Conservation (phyloP, 2,113 vertebrate genomes). For the Coryphaenoides rupestris region DNA sequence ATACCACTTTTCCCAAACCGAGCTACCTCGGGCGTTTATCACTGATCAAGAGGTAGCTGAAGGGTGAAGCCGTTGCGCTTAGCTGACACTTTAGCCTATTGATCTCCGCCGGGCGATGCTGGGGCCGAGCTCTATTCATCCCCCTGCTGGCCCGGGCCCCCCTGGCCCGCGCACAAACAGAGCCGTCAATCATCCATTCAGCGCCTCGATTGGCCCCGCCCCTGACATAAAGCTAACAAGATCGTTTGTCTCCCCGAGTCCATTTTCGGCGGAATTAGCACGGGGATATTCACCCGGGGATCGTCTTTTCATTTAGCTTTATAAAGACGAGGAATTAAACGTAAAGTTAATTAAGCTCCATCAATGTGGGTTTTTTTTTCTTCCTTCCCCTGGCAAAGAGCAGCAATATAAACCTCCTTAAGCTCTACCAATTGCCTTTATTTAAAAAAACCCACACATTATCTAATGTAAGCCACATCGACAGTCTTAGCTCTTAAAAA, state of each 20-base stretch:
- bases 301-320: slow-evolving; percentile 36
- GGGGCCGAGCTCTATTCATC: slow-evolving; percentile 62
- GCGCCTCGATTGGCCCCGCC: slow-evolving; percentile 43
- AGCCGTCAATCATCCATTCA: slow-evolving; percentile 59
- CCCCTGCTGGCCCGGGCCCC: slow-evolving; percentile 42
- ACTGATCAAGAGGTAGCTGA: slow-evolving; percentile 50
- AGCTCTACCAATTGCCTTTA: slow-evolving; percentile 33
- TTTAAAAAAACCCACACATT: no score
- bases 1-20: slow-evolving; percentile 46
- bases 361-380: slow-evolving; percentile 42
- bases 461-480: slow-evolving; percentile 11
- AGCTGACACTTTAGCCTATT: slow-evolving; percentile 60
- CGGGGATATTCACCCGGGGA: slow-evolving; percentile 16
- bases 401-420: slow-evolving; percentile 32
- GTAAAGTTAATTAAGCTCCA: slow-evolving; percentile 58
- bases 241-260: slow-evolving; percentile 52
- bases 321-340: slow-evolving; percentile 56
- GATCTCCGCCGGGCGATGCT: slow-evolving; percentile 60
- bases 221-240: slow-evolving; percentile 59
- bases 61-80: slow-evolving; percentile 51
- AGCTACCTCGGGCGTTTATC: slow-evolving; percentile 45
- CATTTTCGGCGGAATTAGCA: slow-evolving; percentile 34
- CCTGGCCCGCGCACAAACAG: slow-evolving; percentile 48
- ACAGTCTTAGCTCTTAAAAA: not conserved
- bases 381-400: slow-evolving; percentile 15